Base-by-base conservation (phyloP, 2,113 vertebrate species). In the Psittacus erithacus region DNA sequence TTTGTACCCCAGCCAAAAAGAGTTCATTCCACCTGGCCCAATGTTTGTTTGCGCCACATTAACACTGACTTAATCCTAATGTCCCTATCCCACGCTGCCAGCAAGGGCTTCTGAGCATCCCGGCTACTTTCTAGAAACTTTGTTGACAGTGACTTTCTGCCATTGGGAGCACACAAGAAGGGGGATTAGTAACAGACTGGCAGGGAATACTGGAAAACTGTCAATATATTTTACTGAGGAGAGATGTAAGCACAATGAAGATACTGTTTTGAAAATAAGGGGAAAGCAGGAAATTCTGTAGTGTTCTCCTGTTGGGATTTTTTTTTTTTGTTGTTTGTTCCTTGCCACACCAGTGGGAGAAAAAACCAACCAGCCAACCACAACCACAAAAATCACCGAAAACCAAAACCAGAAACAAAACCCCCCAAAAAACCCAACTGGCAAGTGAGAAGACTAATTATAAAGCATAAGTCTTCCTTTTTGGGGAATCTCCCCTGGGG, bases 231-330 rank as follows among this genome's bases (percentile, higher is more conserved):
- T 93, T 84, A 79, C 44, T 9, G 11, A 67, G 43, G 74, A 82
- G 62, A 96, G 83, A 92, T 50, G 70, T 74, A 88, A 96, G 89
- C 38, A 92, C 83, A 93, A 76, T 49, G 76, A 86, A 49, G 41
- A 69, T 39, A 90, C 80, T 82, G 81, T 89, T 94, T 85, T n/a
- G 67, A 92, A 94, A 93, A 92, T 87, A 79, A 87, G 17, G 41
- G 47, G 83, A 93, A 74, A 87, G 38, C 16, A 85, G 59, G 44
- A 96, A 76, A 91, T 89, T 75, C 92, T 17, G 2, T 33, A 49
- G 22, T 27, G 6, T 27, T 82, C 44, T 83, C 82, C 55, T 46
- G 62, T 25, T 38, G 62, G 59, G 43, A n/a, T 33, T 5, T 49
- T 27, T 33, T 5, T 49, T 27, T 17, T 47, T 41, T 35, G 15